Base-by-base conservation (phyloP, 2,797 vertebrate species). In the Euphonia xanthogaster region DNA sequence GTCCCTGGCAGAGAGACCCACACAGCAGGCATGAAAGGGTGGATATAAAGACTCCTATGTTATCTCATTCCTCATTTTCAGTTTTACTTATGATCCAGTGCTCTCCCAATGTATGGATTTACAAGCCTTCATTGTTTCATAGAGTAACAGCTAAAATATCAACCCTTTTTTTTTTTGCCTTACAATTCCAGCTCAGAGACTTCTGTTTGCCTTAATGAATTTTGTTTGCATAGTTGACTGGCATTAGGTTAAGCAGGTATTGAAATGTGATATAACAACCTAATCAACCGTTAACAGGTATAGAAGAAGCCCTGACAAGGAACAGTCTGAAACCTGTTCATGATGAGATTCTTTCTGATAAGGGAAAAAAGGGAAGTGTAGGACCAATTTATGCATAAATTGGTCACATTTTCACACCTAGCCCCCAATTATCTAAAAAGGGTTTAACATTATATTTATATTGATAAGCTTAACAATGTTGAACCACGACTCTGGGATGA, bases 401-500 rank as follows among this genome's bases (percentile, higher is more conserved):
- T 96, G 97, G 97, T 96, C 96, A 94, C 94, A 97, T 97, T 97
- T 98, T 98, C 98, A 98, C 98, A 98, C 97, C 97, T 97, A 97
- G 96, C 95, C 97, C 97, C 97, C 98, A 98, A 97, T 98, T 97
- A 98, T 98, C 98, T 97, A 97, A 97, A 97, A 97, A 97, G 94
- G 97, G 96, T 97, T 97, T 97, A 97, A 97, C 98, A 96, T 98
- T 97, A 96, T 98, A 98, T 98, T 98, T 97, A 97, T 97, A 98
- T 98, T 98, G 98, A 98, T 98, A 97, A 97, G 98, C 97, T 98
- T 97, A 97, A 98, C 97, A 97, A 97, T 97, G 97, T 97, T 97
- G 98, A 98, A 97, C 97, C 96, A 97, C 83, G 87, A 96, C 98
- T 98, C 96, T 92, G 92, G 91, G 95, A 98, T 98, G 98, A 97